Evolutionary conservation across 2,888 invertebrate species (phyloP), one percentile per base, ranked within the genome.

Genomic region (Petrophora chlorosata): DNA sequence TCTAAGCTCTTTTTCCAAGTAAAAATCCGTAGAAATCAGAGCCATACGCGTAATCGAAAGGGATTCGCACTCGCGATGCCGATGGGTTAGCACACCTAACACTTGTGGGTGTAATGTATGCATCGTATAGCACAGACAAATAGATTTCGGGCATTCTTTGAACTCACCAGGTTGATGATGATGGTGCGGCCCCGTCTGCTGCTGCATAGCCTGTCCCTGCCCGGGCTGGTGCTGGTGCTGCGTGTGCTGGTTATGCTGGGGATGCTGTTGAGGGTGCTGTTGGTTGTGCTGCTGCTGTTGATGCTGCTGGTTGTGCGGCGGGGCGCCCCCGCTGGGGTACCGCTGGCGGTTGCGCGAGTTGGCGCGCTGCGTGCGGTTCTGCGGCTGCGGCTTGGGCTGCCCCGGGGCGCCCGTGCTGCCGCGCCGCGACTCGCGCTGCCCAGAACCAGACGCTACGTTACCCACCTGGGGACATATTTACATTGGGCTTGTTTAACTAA

Each of bases 401-500:
- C 7, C 5, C 12, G 9, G 63, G 75, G 70, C 62, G 65, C 74
- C 47, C 59, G 78, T 73, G 66, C 80, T 81, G 55, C 82, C 72
- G 58, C 86, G 87, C 8, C 86, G 72, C 70, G 55, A 84, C 84
- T 2, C 86, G 79, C 63, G 79, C 59, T 76, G 76, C 2, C 76
- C 83, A 0, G 84, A 82, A 3, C 84, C 81, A 33, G 80, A 59
- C 15, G 83, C 79, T 26, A 79, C 73, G 1, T 72, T 70, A 10
- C 85, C 82, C 42, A 71, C 85, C 86, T 75, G 74, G 56, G 84
- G 3, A 19, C 4, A 19, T 19, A 5, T 19, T 19, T 5, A 19
- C 19, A 19, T 19, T 19, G 5, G 4, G 1, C 1, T 19, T 19
- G 1, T 19, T 19, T 2, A 1, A 2, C 19, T 2, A 2, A 19